Conservation (phyloP, 2,888 invertebrate species). For the Leptinotarsa juncta region DNA sequence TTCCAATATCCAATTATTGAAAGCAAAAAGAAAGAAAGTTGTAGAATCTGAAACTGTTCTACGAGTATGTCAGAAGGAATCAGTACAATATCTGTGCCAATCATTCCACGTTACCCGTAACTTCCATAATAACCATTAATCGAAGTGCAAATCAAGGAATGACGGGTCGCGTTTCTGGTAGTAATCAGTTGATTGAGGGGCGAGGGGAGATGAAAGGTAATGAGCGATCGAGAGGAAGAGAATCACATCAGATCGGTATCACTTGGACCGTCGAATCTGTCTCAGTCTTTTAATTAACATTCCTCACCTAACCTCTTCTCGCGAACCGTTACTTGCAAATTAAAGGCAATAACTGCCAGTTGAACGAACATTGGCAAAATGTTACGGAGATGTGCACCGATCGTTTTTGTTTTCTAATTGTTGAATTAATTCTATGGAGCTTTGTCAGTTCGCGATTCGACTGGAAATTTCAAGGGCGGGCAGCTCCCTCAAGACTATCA, state of each 20-base stretch:
- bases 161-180: slow-evolving; percentile 31
- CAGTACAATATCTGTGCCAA: neutral
- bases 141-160: slow-evolving; percentile 28
- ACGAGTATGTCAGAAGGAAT: too few species aligned
- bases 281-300: slow-evolving; percentile 66
- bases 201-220: slow-evolving; percentile 28
- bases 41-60: too few species aligned
- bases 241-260: slow-evolving; percentile 32
- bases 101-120: neutral
- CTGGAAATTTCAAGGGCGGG: too few species aligned
- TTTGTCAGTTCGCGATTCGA: slow-evolving; percentile 40
- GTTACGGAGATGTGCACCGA: slow-evolving; percentile 59
- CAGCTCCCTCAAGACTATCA: too few species aligned
- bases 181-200: slow-evolving; percentile 32
- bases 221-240: slow-evolving; percentile 22
- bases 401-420: slow-evolving; percentile 66
- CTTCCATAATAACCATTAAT: slow-evolving; percentile 29
- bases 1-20: too few species aligned
- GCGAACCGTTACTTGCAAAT: slow-evolving; percentile 64
- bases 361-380: slow-evolving; percentile 60
- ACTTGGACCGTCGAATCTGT: slow-evolving; percentile 28
- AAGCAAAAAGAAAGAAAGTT: too few species aligned
- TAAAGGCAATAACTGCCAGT: slow-evolving; percentile 66
- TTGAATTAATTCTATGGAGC: slow-evolving; percentile 64
- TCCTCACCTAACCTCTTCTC: slow-evolving; percentile 63